phyloP scores from a whole-genome alignment of 2,888 invertebrate genomes.

The Panzeria rudis region DNA sequence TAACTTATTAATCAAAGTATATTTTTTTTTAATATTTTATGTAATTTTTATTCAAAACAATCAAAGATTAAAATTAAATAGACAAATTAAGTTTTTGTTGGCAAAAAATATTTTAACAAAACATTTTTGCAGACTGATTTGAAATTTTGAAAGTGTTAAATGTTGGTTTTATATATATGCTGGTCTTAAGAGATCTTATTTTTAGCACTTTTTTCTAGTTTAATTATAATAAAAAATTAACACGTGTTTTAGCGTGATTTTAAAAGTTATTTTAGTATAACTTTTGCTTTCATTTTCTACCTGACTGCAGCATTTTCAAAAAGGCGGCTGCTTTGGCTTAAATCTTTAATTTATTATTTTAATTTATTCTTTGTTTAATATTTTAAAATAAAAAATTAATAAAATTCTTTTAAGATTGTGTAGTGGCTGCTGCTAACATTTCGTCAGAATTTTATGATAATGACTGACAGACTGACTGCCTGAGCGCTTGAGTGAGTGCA shows the following conservation, averaged over 20 bases:
- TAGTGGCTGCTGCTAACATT: not conserved
- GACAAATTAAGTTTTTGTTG: not conserved
- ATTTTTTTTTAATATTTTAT: constrained; percentile 1
- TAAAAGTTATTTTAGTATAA: not conserved
- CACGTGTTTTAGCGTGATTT: constrained; percentile 27
- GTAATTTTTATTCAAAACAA: not conserved
- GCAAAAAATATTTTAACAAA: not conserved
- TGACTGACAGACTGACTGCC: not conserved
- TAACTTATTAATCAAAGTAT: not conserved
- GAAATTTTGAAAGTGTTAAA: not conserved
- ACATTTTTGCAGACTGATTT: not conserved
- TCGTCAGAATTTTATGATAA: constrained; percentile 4
- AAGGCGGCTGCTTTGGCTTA: not conserved
- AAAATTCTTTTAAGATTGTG: not conserved
- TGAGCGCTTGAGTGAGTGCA: not conserved
- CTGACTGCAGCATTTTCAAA: not conserved
- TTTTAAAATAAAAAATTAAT: no score
- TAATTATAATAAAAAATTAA: constrained; percentile 4
- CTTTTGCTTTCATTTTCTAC: constrained; percentile 13
- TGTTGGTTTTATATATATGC: not conserved
- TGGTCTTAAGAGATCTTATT: not conserved
- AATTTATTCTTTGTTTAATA: constrained; percentile 27
- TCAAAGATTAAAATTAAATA: not conserved
- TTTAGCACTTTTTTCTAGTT: not conserved
- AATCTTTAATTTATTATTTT: constrained; percentile 1